Conservation (phyloP, 2,888 invertebrate genomes). For the Drosophila kanekoi region DNA sequence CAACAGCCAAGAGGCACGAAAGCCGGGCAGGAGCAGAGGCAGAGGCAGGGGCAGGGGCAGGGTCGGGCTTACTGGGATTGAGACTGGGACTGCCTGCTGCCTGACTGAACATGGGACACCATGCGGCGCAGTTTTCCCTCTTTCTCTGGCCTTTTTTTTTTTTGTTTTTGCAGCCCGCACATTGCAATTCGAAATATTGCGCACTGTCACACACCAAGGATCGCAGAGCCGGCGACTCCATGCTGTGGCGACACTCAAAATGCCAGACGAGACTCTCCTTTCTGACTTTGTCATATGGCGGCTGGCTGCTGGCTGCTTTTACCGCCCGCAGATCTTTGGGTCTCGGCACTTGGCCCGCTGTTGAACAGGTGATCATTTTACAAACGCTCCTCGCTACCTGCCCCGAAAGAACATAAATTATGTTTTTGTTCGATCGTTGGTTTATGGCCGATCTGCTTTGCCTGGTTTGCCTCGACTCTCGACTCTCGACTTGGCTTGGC, state of each 20-base stretch:
- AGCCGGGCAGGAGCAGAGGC: background rate
- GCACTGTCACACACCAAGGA: slow-evolving; percentile 71
- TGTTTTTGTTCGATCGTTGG: slow-evolving; percentile 64
- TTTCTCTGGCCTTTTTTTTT: slow-evolving; percentile 9
- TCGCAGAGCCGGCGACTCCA: slow-evolving; percentile 46
- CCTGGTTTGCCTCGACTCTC: slow-evolving; percentile 25
- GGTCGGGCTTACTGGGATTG: background rate
- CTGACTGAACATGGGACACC: slow-evolving; percentile 59
- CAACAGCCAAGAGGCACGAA: slow-evolving; percentile 16
- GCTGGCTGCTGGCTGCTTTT: background rate
- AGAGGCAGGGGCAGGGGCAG: background rate
- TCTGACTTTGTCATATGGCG: slow-evolving; percentile 63
- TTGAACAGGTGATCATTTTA: slow-evolving; percentile 78
- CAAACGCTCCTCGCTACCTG: slow-evolving; percentile 70
- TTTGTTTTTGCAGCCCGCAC: slow-evolving; percentile 63
- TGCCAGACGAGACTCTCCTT: slow-evolving; percentile 55
- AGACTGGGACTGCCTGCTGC: slow-evolving; percentile 44
- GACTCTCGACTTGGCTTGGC: slow-evolving; percentile 28
- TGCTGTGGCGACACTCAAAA: slow-evolving; percentile 75
- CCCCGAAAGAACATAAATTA: slow-evolving; percentile 70
- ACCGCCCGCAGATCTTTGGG: slow-evolving; percentile 63
- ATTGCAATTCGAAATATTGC: slow-evolving; percentile 77
- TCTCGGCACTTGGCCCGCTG: slow-evolving; percentile 30
- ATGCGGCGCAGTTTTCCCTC: slow-evolving; percentile 56
- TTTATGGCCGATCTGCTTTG: slow-evolving; percentile 51